Evolutionary conservation across 2,797 vertebrate species (phyloP).

Genomic region (Oreochromis mossambicus): DNA sequence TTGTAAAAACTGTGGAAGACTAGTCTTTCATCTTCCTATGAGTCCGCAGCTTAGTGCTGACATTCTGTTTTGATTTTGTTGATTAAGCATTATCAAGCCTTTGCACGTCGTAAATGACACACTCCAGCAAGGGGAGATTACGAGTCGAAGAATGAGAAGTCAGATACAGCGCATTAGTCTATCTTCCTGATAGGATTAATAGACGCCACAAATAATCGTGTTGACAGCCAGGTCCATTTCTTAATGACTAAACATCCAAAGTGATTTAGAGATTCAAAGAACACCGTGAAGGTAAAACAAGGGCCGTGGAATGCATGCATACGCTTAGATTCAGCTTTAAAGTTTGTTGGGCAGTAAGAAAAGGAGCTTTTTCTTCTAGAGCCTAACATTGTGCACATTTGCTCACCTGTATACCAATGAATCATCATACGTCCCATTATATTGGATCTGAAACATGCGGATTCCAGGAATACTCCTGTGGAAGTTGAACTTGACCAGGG

Average conservation of each 20-base stretch:
- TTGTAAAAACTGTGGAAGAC: constrained; percentile 37
- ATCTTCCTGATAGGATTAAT: constrained; percentile 38
- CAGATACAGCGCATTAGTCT: constrained; percentile 46
- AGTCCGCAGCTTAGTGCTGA: constrained; percentile 50
- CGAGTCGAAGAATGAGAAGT: constrained; percentile 39
- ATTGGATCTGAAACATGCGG: constrained; percentile 99
- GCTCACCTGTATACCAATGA: constrained; percentile 97
- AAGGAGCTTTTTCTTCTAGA: not conserved
- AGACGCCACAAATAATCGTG: constrained; percentile 23
- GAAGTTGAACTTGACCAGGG: constrained; percentile 94
- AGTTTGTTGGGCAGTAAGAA: not conserved
- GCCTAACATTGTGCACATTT: not conserved
- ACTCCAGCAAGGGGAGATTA: constrained; percentile 31
- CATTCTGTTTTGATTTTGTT: constrained; percentile 65
- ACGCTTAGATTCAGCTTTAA: not conserved
- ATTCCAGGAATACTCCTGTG: constrained; percentile 97
- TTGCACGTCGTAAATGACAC: constrained; percentile 48
- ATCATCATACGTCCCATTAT: constrained; percentile 97
- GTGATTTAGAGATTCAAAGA: constrained; percentile 16
- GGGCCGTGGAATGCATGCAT: not conserved
- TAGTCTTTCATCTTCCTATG: constrained; percentile 57
- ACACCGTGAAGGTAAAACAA: constrained; percentile 12
- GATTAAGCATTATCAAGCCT: constrained; percentile 68
- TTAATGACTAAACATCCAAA: constrained; percentile 18
- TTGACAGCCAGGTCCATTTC: constrained; percentile 20